Conservation (phyloP, 2,888 invertebrate species). For the Mycalesis mineus region DNA sequence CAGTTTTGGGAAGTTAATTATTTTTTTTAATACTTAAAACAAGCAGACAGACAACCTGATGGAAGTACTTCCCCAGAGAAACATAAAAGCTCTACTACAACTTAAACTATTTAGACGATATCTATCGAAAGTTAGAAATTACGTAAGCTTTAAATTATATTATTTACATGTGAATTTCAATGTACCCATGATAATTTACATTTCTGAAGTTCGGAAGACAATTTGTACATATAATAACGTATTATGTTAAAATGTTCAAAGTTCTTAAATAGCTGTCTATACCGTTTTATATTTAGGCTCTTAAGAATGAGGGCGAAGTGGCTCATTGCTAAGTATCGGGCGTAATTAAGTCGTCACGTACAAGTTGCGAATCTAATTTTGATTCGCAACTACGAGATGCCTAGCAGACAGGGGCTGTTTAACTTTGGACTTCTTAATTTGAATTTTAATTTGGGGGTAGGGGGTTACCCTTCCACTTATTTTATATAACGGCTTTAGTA, state of each 20-base stretch:
- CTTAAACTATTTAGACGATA: too few species aligned
- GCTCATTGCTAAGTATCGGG: constrained; percentile 1
- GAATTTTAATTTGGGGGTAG: background rate
- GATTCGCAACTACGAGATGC: background rate
- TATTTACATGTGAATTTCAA: too few species aligned
- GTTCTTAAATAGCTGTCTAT: background rate
- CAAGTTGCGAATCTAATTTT: constrained; percentile 28
- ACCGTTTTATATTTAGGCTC: background rate
- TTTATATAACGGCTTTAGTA: too few species aligned
- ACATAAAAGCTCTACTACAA: too few species aligned
- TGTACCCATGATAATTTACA: background rate
- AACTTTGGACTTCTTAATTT: constrained; percentile 8
- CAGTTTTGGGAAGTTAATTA: too few species aligned
- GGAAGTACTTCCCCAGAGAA: too few species aligned
- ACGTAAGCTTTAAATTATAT: too few species aligned
- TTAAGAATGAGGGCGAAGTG: background rate
- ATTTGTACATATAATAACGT: too few species aligned
- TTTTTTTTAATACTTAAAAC: too few species aligned
- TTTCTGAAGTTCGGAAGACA: too few species aligned
- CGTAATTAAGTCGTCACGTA: constrained; percentile 24
- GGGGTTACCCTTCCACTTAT: background rate
- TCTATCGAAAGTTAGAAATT: too few species aligned
- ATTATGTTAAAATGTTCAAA: background rate
- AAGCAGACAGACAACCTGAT: too few species aligned
- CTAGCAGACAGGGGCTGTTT: background rate